Evolutionary conservation across 1,140 invertebrate species (phyloP), one percentile per base, ranked within the genome.

Genomic region (Drosophila gunungcola): DNA sequence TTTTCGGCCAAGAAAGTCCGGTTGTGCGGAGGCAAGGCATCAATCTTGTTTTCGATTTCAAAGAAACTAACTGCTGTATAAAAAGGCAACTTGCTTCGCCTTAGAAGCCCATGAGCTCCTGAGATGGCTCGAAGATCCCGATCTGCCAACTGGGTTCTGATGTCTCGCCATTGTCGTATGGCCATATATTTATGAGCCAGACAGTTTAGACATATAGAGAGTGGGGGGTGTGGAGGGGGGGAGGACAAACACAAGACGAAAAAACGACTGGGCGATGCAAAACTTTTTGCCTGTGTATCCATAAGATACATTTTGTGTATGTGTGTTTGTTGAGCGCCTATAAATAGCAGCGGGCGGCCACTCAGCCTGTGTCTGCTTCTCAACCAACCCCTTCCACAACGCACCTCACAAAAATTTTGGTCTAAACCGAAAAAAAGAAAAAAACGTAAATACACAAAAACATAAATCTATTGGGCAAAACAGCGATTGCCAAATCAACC

Each of bases 1-100:
- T 63, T 58, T 69, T 29, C 29, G 56, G 54, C 52, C 63, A 36
- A 42, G 41, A 51, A 38, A 41, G 68, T 73, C 77, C 68, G 68
- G 76, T 54, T 74, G 57, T 4, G 13, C 27, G 25, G 32, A 21
- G 43, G 42, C 54, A 36, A 43, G 45, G 65, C 72, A 89, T 88
- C 84, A 88, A 88, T 89, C 84, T 83, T 77, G 83, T 88, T 88
- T 88, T 88, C 83, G 83, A 83, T 88, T 88, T 88, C 83, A 83
- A 78, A 83, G 65, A 68, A 80, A 76, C 51, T 70, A 70, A 75
- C 80, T 80, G 82, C 72, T 34, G 56, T 5, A 43, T 32, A 3
- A 54, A 65, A 83, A 83, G 64, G 80, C 76, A 84, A 83, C 80
- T 68, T 83, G 80, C 74, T 84, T 63, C 53, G 54, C 81, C 62